A percentile compares a stretch with the other conserved stretches of the same genome.
These are phyloP conservation scores for Botia almorhae DNA, from an alignment of 2,797 vertebrate genomes.

Conservation along the genomic window DNA sequence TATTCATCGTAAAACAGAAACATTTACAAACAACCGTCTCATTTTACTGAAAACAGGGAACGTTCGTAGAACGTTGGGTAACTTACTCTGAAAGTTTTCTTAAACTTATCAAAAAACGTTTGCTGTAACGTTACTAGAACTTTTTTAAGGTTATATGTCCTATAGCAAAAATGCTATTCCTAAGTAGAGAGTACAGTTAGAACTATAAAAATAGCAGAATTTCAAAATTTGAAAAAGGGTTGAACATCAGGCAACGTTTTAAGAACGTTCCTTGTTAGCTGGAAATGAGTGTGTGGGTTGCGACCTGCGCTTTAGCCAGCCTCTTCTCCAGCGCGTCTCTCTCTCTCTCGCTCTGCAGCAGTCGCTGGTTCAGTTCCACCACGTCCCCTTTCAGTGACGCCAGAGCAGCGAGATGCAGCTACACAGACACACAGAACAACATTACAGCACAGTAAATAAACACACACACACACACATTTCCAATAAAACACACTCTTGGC, in stretches of 20 bases:
- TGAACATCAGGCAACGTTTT: too few relatives aligned
- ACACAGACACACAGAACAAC: constrained; percentile 18
- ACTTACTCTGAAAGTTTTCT: too few relatives aligned
- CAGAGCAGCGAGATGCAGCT: constrained; percentile 87
- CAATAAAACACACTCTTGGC: background rate
- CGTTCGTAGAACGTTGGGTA: too few relatives aligned
- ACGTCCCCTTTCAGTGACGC: constrained; percentile 86
- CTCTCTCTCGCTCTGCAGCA: constrained; percentile 85
- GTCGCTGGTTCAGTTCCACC: constrained; percentile 84
- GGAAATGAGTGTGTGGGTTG: background rate
- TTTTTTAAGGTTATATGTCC: too few relatives aligned
- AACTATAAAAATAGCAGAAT: too few relatives aligned
- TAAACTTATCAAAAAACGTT: too few relatives aligned
- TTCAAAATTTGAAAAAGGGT: too few relatives aligned
- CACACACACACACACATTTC: constrained; percentile 4
- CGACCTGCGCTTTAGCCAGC: constrained; percentile 85
- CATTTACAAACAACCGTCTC: background rate
- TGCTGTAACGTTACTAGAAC: too few relatives aligned
- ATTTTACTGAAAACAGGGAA: background rate
- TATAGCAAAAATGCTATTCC: too few relatives aligned
- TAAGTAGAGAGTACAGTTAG: too few relatives aligned
- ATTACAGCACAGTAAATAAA: constrained; percentile 9
- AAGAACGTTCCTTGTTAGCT: too few relatives aligned
- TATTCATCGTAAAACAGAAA: background rate
- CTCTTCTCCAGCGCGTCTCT: constrained; percentile 85